phyloP scores from a whole-genome alignment of 2,113 vertebrate genomes.

The Pangasianodon gigas region DNA sequence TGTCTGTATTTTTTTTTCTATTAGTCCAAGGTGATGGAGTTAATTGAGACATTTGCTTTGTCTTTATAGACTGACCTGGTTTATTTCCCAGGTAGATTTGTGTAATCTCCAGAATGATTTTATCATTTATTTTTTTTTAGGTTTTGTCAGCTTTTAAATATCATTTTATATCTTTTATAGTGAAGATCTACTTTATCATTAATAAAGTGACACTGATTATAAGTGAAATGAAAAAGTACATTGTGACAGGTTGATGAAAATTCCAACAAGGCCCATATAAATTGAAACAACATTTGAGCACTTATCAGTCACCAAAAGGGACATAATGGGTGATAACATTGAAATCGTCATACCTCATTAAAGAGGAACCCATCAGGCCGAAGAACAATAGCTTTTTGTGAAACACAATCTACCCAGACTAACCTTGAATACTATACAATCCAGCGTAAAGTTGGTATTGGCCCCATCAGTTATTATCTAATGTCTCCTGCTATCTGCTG shows the following conservation, averaged over 20 bases:
- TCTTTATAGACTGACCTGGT: conserved; percentile 11
- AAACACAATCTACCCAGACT: not conserved
- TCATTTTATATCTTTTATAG: not conserved
- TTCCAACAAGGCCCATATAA: not conserved
- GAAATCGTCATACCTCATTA: not conserved
- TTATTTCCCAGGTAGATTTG: conserved; percentile 21
- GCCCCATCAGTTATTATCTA: conserved; percentile 9
- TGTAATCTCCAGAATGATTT: conserved; percentile 9
- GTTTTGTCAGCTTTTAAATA: conserved; percentile 15
- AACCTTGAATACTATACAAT: conserved; percentile 27
- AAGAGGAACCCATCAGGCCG: not conserved
- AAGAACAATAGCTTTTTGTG: not conserved
- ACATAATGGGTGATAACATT: not conserved
- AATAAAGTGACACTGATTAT: not conserved
- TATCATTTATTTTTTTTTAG: not conserved
- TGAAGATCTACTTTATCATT: not conserved
- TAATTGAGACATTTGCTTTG: conserved; percentile 45
- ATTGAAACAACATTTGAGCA: not conserved
- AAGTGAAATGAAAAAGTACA: not conserved
- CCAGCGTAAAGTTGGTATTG: conserved; percentile 8
- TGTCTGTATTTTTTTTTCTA: conserved; percentile 20
- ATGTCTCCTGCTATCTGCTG: conserved; percentile 37
- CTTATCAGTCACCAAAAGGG: not conserved
- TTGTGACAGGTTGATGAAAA: not conserved
- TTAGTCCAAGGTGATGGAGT: conserved; percentile 26